A percentile compares a stretch with the other conserved stretches of the same genome.
These are phyloP conservation scores for Thamnophis elegans DNA, from an alignment of 2,797 vertebrate species.

Conservation along the genomic window DNA sequence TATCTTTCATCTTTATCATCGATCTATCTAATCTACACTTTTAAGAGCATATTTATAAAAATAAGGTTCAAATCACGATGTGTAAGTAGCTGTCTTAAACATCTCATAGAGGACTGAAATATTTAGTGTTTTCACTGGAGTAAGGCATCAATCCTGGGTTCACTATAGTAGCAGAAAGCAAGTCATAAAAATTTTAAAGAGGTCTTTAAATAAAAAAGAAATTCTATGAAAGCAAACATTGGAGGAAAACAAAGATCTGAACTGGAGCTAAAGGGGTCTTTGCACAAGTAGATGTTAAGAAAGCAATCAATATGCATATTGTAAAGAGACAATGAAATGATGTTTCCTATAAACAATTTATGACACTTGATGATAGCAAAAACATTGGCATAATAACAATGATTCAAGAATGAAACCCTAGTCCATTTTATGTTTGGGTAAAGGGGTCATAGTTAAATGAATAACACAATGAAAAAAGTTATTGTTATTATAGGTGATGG, in stretches of 20 bases:
- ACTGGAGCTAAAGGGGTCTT: conserved; percentile 40
- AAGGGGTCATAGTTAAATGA: neutral
- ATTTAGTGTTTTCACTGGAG: conserved; percentile 13
- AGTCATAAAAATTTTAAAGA: conserved; percentile 34
- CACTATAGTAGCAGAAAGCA: conserved; percentile 23
- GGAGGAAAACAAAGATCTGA: conserved; percentile 52
- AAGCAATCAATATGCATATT: conserved; percentile 53
- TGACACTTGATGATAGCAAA: neutral
- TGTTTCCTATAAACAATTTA: conserved; percentile 17
- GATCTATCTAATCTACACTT: neutral
- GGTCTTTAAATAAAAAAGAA: conserved; percentile 41
- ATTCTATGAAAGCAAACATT: conserved; percentile 41
- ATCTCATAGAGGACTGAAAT: conserved; percentile 27
- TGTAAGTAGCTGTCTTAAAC: neutral
- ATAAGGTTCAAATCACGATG: neutral
- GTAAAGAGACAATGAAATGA: conserved; percentile 6
- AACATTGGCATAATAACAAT: neutral
- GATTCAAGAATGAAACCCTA: neutral
- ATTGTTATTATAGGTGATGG: neutral
- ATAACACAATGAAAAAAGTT: neutral
- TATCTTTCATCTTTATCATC: no score
- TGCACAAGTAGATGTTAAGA: conserved; percentile 33
- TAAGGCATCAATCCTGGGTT: conserved; percentile 34
- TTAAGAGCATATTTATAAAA: neutral
- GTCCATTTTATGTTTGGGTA: neutral